These are phyloP conservation scores for Lampris megalopsis DNA, from an alignment of 2,113 vertebrate genomes.

Conservation along the genomic window DNA sequence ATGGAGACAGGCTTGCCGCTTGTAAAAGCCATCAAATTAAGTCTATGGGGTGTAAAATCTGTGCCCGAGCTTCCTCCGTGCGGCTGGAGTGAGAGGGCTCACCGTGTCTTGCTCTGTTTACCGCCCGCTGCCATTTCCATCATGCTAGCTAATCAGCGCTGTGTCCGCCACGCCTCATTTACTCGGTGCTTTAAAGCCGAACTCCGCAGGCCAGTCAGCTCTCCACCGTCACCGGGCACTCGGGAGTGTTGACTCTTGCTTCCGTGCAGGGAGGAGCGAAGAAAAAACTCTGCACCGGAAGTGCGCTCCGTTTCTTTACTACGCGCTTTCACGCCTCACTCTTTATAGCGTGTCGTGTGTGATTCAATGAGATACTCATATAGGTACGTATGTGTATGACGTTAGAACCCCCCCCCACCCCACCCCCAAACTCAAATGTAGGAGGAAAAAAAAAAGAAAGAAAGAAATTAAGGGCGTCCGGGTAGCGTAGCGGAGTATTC, in stretches of 20 bases:
- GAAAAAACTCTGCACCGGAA: not conserved
- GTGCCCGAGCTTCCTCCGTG: slow-evolving; percentile 45
- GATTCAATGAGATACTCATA: too few species aligned
- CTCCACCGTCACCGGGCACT: slow-evolving; percentile 45
- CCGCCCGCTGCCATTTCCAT: slow-evolving; percentile 45
- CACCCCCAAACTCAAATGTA: too few species aligned
- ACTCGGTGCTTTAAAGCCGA: slow-evolving; percentile 45
- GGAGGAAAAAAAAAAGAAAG: too few species aligned
- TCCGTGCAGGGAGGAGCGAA: not conserved
- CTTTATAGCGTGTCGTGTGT: not conserved
- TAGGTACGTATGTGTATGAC: too few species aligned
- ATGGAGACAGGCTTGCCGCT: slow-evolving; percentile 51
- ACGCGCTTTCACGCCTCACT: not conserved
- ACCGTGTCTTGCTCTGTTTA: slow-evolving; percentile 48
- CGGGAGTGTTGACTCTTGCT: not conserved
- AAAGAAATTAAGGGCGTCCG: too few species aligned
- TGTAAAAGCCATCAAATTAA: slow-evolving; percentile 61
- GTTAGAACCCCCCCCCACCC: too few species aligned
- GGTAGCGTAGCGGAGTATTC: too few species aligned
- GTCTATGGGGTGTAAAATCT: slow-evolving; percentile 55
- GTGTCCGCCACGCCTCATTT: slow-evolving; percentile 44
- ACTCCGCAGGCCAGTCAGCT: slow-evolving; percentile 56
- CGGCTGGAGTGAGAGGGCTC: slow-evolving; percentile 24
- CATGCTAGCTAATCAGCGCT: slow-evolving; percentile 59
- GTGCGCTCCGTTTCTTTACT: not conserved